Evolutionary conservation across 1,140 invertebrate species (phyloP), one percentile per base, ranked within the genome.

Genomic region (Drosophila leontia): DNA sequence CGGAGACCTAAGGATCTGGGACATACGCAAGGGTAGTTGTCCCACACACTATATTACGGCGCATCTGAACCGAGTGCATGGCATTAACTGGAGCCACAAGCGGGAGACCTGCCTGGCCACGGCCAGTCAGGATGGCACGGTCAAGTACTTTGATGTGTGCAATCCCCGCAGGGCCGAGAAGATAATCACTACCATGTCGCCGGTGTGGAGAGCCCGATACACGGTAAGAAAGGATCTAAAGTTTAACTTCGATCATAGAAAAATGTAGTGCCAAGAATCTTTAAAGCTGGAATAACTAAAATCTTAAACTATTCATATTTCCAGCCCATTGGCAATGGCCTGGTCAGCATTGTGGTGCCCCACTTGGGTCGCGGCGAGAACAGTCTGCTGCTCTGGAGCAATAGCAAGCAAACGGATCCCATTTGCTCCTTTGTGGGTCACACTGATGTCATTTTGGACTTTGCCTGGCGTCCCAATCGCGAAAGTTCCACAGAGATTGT

Each of bases 1-100:
- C 92, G 98, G 98, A 15, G 98, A 99, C 93, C 95, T 99, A 9
- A 96, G 98, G 93, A 95, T 99, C 74, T 99, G 98, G 98, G 98
- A 99, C 93, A 96, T 97, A 80, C 94, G 98, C 76, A 98, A 98
- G 94, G 95, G 96, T 53, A 96, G 96, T 50, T 95, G 95, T 63
- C 98, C 98, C 3, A 94, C 98, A 1, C 97, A 98, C 85, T 99
- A 99, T 81, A 97, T 99, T 78, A 96, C 98, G 32, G 98, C 98
- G 9, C 98, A 99, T 94, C 93, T 98, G 56, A 96, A 97, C 63
- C 98, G 96, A 94, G 98, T 99, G 74, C 96, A 98, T 93, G 97
- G 98, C 63, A 95, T 99, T 42, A 98, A 99, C 92, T 99, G 98
- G 98, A 98, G 96, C 94, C 96, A 97, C 32, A 95, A 95, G 75